phyloP scores from a whole-genome alignment of 2,888 invertebrate species.

The Lasioglossum zephyrum region DNA sequence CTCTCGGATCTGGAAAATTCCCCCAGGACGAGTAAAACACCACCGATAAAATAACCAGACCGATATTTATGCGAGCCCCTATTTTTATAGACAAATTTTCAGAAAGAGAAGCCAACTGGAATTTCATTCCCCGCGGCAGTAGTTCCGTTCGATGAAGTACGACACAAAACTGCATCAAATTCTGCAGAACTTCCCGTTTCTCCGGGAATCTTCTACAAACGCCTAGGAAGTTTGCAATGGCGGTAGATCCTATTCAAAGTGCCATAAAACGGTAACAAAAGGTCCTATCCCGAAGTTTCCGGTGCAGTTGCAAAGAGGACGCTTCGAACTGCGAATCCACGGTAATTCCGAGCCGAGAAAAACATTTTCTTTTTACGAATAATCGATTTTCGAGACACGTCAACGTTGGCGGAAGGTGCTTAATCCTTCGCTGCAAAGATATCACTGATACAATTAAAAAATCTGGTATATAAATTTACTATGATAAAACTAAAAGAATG shows the following conservation, averaged over 20 bases:
- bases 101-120: background rate
- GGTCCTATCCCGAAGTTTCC: background rate
- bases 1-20: background rate
- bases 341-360: no score
- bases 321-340: background rate
- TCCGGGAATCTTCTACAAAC: background rate
- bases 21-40: background rate
- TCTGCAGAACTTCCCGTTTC: background rate
- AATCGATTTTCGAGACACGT: no score
- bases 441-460: no score
- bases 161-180: background rate
- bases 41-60: background rate
- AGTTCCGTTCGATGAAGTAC: constrained; percentile 2
- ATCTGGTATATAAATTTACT: no score
- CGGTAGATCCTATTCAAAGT: background rate
- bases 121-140: background rate
- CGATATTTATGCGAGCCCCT: background rate
- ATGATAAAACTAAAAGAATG: no score
- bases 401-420: no score
- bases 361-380: background rate
- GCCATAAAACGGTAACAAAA: background rate
- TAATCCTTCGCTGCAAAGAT: no score
- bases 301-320: background rate
- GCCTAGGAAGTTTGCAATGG: background rate
- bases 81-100: background rate